phyloP scores from a whole-genome alignment of 1,140 invertebrate species.

The Antheraea mylitta region DNA sequence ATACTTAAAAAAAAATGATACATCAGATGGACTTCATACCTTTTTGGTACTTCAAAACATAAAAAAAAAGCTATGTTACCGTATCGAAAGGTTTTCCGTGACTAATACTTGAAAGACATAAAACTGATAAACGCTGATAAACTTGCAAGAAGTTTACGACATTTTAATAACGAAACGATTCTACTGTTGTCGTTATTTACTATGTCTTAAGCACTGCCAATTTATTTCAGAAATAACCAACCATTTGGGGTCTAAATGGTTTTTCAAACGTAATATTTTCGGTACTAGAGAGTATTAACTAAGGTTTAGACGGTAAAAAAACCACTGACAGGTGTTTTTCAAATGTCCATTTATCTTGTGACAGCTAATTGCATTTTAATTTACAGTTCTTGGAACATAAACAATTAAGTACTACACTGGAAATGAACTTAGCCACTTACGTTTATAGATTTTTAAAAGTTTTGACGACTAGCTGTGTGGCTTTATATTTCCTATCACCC shows the following conservation, averaged over 20 bases:
- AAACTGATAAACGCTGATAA: not conserved
- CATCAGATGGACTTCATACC: too few relatives aligned
- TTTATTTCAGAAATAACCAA: not conserved
- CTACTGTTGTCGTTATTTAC: not conserved
- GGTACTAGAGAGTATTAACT: not conserved
- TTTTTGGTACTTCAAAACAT: not conserved
- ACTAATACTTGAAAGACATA: not conserved
- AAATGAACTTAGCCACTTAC: too few relatives aligned
- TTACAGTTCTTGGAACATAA: not conserved
- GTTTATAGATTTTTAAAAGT: too few relatives aligned
- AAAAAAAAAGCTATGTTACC: not conserved
- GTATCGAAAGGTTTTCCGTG: not conserved
- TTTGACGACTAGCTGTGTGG: too few relatives aligned
- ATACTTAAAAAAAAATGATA: too few relatives aligned
- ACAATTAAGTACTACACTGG: too few relatives aligned
- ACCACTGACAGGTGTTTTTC: not conserved
- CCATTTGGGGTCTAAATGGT: not conserved
- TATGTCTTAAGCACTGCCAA: not conserved
- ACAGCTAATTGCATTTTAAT: not conserved
- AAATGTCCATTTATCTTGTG: not conserved
- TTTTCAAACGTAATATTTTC: not conserved
- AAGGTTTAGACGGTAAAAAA: not conserved
- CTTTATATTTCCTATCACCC: too few relatives aligned
- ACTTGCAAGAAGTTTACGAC: not conserved
- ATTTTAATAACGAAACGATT: slow-evolving; percentile 5